Evolutionary conservation across 2,113 vertebrate genomes (phyloP), one percentile per base, ranked within the genome.

Genomic region (Dendrocopos noguchii): DNA sequence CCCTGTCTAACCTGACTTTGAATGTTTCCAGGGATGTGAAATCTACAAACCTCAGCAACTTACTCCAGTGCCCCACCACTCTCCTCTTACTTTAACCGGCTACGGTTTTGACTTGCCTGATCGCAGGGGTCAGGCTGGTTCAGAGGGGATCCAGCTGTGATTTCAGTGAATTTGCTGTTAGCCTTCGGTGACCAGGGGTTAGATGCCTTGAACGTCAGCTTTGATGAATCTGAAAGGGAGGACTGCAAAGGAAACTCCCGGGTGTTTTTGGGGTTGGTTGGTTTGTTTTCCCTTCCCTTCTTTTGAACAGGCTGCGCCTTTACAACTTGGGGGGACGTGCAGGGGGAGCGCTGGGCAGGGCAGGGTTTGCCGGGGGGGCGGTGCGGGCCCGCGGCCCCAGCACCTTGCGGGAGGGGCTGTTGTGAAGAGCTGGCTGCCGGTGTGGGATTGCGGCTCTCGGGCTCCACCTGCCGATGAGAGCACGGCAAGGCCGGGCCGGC

Each of bases 1-100:
- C 29, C 33, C 47, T 0, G 0, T 67, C 42, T 36, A 56, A 1
- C 55, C 27, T 79, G 71, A 4, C 22, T 19, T 42, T 0, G 12
- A 66, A 22, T 39, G 5, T 29, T 56, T n/a, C 29, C 20, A 21
- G 24, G 17, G 28, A 29, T 3, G 4, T 7, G 19, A 31, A 83
- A 46, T 21, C 36, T 17, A 9, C 46, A 12, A 12, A 20, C 18
- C 14, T 18, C 63, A 33, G 36, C 36, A 88, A 11, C 24, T 22
- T 46, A 4, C 17, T 5, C 20, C n/a, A 39, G 18, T 2, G 4
- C 16, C 17, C 64, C 20, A 27, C 18, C 63, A 46, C 33, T 14
- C 8, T n/a, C 7, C 24, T 31, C 46, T 64, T 34, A 29, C 24
- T 85, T 67, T 39, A 90, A 53, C 0, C 0, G 1, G 20, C 57